phyloP scores from a whole-genome alignment of 1,140 invertebrate genomes.

The Drosophila fuyamai region DNA sequence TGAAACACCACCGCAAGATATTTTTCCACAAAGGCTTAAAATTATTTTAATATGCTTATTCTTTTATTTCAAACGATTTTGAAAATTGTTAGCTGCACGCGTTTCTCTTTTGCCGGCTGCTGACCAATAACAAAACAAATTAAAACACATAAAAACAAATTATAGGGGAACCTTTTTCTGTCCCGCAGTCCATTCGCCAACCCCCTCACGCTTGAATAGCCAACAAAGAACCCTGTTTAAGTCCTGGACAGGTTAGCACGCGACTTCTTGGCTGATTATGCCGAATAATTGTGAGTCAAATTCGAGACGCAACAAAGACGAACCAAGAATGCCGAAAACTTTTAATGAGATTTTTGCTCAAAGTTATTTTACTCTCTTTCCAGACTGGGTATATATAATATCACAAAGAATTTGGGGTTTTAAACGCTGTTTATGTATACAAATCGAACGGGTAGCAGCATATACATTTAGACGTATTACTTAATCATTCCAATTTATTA shows the following conservation, averaged over 20 bases:
- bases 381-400: constrained; percentile 4
- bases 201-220: constrained; percentile 39
- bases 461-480: no score
- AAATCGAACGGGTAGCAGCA: no score
- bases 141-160: constrained; percentile 54
- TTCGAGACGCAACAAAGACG: constrained; percentile 54
- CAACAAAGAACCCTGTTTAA: constrained; percentile 30
- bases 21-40: neutral
- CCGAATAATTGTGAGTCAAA: constrained; percentile 65
- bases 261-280: constrained; percentile 56
- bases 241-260: constrained; percentile 55
- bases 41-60: constrained; percentile 3
- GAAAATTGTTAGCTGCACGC: constrained; percentile 58
- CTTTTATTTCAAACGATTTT: neutral
- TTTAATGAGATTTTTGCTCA: constrained; percentile 75
- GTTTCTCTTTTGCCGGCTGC: constrained; percentile 40
- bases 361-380: constrained; percentile 36
- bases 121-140: constrained; percentile 31
- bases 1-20: neutral
- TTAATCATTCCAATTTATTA: no score
- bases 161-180: constrained; percentile 42
- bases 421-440: no score
- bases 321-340: constrained; percentile 65
- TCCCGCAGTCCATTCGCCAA: constrained; percentile 5
- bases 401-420: neutral